Base-by-base conservation (phyloP, 2,888 invertebrate genomes). In the Cephalotes varians region DNA sequence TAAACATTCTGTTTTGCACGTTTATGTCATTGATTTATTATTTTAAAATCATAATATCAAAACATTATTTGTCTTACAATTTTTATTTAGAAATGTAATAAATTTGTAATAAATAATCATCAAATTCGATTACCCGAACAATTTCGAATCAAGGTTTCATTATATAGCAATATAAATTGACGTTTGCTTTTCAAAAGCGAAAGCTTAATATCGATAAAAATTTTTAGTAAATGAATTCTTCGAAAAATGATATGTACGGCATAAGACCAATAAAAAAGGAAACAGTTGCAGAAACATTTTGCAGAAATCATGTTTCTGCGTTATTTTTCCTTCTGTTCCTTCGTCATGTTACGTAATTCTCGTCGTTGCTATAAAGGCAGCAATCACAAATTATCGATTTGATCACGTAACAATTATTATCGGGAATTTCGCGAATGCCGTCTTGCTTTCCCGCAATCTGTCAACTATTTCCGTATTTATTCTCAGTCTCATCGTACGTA, bases 391-490 rank as follows among this genome's bases (percentile, higher is more conserved):
- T 10, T 44, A 1, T 58, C n/a, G 40, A 56, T 44, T 58, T 44
- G 15, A 73, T 56, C 54, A 51, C 9, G 3, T 10, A 51, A 10
- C 40, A 40, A 54, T 54, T 54, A 5, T 40, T 34, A 21, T 15
- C 15, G n/a, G 7, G 6, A n/a, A 58, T 73, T 73, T 58, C 15
- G 21, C 56, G 58, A 44, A 72, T 44, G 40, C n/a, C 0, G 15
- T 31, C 25, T 40, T 28, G 9, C 15, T 73, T 73, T 73, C 31
- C 2, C 1, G 15, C 44, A 58, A 73, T 58, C 44, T 28, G 2
- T 56, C 15, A 34, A 71, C 25, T 31, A 54, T 71, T 71, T 71
- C 54, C 25, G 25, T 51, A 25, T 37, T 6, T 18, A 37, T 54
- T 44, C 9, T 28, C 37, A 71, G 18, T 31, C 7, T 40, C 28